Evolutionary conservation across 2,797 vertebrate species (phyloP).

Genomic region (Mergus octosetaceus): DNA sequence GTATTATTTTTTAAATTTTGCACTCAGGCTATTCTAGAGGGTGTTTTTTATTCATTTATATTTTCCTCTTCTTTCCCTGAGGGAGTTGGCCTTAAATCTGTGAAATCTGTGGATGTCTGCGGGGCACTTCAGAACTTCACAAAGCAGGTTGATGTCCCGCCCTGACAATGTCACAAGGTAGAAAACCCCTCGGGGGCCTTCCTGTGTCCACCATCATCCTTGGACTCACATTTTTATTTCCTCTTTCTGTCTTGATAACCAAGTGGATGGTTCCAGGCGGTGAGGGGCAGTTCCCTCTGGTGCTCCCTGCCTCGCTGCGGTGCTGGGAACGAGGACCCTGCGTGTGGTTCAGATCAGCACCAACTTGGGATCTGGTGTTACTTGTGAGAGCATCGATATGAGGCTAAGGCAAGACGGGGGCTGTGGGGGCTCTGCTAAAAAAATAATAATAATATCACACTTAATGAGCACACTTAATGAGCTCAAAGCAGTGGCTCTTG

Average conservation of each 20-base stretch:
- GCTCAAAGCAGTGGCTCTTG: background rate
- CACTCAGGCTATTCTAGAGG: constrained; percentile 37
- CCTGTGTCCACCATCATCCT: background rate
- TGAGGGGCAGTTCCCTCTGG: background rate
- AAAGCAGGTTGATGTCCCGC: background rate
- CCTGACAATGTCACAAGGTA: background rate
- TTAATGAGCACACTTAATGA: background rate
- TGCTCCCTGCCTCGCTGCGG: fast-evolving
- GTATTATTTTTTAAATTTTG: constrained; percentile 19
- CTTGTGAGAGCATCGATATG: background rate
- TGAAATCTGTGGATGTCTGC: background rate
- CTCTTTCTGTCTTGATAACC: background rate
- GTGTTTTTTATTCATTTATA: background rate
- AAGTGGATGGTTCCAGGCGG: background rate
- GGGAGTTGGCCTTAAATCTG: background rate
- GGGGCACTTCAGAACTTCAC: background rate
- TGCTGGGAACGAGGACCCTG: background rate
- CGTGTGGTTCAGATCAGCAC: background rate
- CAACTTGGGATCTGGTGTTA: background rate
- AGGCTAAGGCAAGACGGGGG: background rate
- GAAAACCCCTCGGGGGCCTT: background rate
- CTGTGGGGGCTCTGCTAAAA: background rate
- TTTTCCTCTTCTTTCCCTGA: background rate
- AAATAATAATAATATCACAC: background rate
- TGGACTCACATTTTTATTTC: background rate